These are phyloP conservation scores for Eidolon dupreanum DNA, from an alignment of 2,797 vertebrate genomes.

Conservation along the genomic window DNA sequence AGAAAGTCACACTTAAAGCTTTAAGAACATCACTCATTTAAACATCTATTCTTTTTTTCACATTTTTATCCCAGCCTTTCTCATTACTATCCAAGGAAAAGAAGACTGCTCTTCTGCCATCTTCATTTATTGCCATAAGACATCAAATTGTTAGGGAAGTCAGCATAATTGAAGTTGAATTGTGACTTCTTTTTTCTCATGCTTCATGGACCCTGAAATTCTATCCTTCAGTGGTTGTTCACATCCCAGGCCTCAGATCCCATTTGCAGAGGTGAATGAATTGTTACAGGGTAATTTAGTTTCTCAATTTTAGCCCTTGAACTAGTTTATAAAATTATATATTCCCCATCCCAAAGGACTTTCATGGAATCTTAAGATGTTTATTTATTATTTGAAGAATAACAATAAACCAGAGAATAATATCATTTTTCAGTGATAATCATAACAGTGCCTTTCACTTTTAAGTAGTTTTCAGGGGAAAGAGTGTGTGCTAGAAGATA, in stretches of 20 bases:
- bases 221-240: background rate
- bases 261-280: background rate
- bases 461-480: background rate
- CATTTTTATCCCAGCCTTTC: background rate
- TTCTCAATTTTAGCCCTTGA: background rate
- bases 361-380: background rate
- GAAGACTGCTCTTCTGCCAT: background rate
- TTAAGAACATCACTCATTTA: background rate
- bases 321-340: background rate
- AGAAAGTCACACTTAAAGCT: background rate
- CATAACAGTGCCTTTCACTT: background rate
- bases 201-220: background rate
- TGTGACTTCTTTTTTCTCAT: background rate
- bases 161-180: background rate
- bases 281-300: too few species aligned
- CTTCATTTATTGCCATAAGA: background rate
- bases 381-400: background rate
- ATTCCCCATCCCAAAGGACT: background rate
- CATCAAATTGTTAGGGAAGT: background rate
- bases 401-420: background rate
- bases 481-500: background rate
- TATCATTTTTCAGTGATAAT: background rate
- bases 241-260: background rate
- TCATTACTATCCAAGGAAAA: background rate
- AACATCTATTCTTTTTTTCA: background rate